Percentiles rank a stretch among this genome's conserved stretches.
phyloP scores from a whole-genome alignment of 2,797 vertebrate species.

The Melanotaenia nigrans region DNA sequence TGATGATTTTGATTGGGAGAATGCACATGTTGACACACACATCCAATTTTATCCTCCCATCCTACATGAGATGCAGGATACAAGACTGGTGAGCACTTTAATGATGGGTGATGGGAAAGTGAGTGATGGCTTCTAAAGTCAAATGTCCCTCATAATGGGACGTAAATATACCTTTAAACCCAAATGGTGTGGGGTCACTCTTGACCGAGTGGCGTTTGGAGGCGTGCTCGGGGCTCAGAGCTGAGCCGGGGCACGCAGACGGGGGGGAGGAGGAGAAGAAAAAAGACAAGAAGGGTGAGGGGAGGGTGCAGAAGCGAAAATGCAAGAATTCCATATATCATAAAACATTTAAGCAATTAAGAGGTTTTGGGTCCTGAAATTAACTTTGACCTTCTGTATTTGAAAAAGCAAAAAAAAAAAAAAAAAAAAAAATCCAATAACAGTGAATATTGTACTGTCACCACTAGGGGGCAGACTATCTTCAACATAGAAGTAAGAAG shows the following conservation, averaged over 20 bases:
- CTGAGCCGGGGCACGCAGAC: slow-evolving; percentile 81
- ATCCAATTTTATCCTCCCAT: background rate
- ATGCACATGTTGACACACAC: background rate
- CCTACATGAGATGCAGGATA: slow-evolving; percentile 5
- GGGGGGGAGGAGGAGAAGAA: slow-evolving; percentile 5
- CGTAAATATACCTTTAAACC: slow-evolving; percentile 87
- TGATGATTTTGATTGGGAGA: background rate
- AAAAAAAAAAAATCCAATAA: background rate
- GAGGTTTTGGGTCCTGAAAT: background rate
- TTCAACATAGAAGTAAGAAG: slow-evolving; percentile 16
- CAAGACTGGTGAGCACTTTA: background rate
- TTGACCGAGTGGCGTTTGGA: slow-evolving; percentile 92
- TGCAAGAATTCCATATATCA: background rate
- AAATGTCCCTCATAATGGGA: background rate
- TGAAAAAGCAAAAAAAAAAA: background rate
- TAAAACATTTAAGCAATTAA: background rate
- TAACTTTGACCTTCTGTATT: background rate
- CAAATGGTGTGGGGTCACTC: slow-evolving; percentile 94
- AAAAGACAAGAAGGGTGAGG: slow-evolving; percentile 6
- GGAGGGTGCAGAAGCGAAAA: background rate
- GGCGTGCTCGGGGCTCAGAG: slow-evolving; percentile 90
- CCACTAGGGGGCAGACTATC: slow-evolving; percentile 63
- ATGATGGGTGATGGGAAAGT: slow-evolving; percentile 5
- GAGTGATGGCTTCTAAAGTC: slow-evolving; percentile 7
- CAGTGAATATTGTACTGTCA: slow-evolving; percentile 41